Conservation (phyloP, 2,113 vertebrate genomes). For the Xenus cinereus region DNA sequence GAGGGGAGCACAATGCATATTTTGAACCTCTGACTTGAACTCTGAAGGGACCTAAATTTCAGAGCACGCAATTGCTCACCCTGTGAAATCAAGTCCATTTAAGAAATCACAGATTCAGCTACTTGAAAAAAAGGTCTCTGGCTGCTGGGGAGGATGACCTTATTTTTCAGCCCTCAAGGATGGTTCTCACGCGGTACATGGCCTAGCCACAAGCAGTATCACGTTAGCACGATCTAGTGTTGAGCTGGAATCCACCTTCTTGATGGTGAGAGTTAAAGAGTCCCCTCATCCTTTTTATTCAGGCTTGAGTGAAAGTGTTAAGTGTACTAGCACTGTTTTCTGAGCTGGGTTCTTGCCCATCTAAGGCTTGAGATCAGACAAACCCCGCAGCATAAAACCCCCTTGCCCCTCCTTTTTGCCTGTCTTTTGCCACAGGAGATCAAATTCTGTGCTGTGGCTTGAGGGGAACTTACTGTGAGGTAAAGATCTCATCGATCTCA, state of each 20-base stretch:
- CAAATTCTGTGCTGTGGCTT: neutral
- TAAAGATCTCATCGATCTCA: constrained; percentile 96
- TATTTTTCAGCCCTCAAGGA: too few species aligned
- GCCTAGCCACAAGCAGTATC: neutral
- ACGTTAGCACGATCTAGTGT: neutral
- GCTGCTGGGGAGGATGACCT: neutral
- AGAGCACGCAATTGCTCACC: neutral
- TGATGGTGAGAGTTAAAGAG: neutral
- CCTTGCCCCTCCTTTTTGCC: neutral
- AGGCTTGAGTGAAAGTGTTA: neutral
- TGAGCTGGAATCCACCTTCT: neutral
- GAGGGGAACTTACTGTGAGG: constrained; percentile 84
- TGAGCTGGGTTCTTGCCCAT: neutral
- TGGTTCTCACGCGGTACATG: neutral
- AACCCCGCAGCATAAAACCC: neutral
- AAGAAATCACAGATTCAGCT: neutral
- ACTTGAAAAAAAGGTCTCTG: neutral
- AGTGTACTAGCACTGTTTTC: neutral
- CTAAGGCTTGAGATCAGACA: neutral
- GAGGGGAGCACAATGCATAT: neutral
- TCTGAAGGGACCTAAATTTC: neutral
- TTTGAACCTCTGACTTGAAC: neutral
- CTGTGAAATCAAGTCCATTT: neutral
- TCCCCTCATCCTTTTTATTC: neutral
- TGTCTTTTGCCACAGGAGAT: neutral